phyloP scores from a whole-genome alignment of 2,113 vertebrate species.

The Calidris pugnax region DNA sequence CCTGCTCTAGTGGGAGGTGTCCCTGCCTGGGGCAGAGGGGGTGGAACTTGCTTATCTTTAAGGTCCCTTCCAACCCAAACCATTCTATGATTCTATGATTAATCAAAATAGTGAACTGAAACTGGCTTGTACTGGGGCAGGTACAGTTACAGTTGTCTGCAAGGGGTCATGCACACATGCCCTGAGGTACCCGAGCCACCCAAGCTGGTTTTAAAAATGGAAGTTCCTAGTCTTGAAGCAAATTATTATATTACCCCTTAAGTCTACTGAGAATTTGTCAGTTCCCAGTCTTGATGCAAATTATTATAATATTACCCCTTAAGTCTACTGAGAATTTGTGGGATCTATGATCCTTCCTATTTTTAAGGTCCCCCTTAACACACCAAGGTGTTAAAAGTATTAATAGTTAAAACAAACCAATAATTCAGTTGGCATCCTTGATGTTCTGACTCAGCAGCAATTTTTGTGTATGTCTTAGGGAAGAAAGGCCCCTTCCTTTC shows the following conservation, averaged over 20 bases:
- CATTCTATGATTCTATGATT: too few species aligned
- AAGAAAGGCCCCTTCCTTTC: background rate
- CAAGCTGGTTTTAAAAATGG: background rate
- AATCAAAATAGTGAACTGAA: background rate
- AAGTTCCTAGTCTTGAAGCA: background rate
- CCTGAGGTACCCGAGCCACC: background rate
- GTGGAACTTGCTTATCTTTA: too few species aligned
- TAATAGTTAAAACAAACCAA: background rate
- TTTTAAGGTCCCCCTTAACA: background rate
- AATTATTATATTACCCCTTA: background rate
- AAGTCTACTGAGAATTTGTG: background rate
- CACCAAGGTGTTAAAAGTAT: background rate
- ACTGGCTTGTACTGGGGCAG: background rate
- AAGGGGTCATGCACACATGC: background rate
- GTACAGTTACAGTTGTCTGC: background rate
- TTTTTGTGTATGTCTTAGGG: background rate
- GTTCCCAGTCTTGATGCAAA: background rate
- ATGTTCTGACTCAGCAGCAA: background rate
- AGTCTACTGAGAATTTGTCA: background rate
- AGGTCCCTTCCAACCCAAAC: too few species aligned
- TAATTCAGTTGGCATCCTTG: background rate
- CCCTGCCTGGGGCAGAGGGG: too few species aligned
- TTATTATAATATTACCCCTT: background rate
- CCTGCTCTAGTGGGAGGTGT: too few species aligned
- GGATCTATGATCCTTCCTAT: background rate